A percentile compares a stretch with the other conserved stretches of the same genome.
These are phyloP conservation scores for Zapornia atra DNA, from an alignment of 2,113 vertebrate species.

Conservation along the genomic window DNA sequence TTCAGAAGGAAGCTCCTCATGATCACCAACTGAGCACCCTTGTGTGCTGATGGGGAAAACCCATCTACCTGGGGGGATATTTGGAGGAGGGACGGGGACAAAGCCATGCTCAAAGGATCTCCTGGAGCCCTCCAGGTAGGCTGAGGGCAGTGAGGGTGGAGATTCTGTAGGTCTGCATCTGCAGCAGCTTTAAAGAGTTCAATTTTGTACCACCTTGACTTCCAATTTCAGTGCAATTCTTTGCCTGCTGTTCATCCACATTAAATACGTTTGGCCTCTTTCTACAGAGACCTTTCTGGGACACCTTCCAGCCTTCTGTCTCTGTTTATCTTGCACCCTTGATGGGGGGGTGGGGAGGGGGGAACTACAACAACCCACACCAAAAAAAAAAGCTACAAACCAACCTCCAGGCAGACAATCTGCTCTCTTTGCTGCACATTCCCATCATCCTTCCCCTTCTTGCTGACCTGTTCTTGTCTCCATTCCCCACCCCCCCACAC, in stretches of 20 bases:
- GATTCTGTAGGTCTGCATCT: too few relatives aligned
- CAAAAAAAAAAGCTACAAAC: not conserved
- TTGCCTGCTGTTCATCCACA: not conserved
- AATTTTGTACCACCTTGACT: not conserved
- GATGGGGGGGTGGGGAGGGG: not conserved
- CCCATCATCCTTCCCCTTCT: not conserved
- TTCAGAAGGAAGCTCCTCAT: not conserved
- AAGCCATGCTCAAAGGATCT: not conserved
- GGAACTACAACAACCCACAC: too few relatives aligned
- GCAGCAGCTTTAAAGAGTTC: not conserved
- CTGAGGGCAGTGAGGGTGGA: not conserved
- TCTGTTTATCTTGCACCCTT: constrained; percentile 26
- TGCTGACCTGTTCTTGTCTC: not conserved
- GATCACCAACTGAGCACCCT: not conserved
- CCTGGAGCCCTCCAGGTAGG: not conserved
- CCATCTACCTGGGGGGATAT: not conserved
- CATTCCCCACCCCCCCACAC: accelerated
- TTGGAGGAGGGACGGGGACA: not conserved
- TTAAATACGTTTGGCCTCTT: not conserved
- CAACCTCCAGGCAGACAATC: constrained; percentile 11
- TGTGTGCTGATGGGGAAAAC: not conserved
- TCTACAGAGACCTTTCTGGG: constrained; percentile 30
- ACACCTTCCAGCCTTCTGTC: constrained; percentile 33
- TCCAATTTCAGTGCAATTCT: not conserved
- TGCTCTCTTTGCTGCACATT: not conserved